Evolutionary conservation across 2,888 invertebrate species (phyloP), one percentile per base, ranked within the genome.

Genomic region (Acrobasis repandana): DNA sequence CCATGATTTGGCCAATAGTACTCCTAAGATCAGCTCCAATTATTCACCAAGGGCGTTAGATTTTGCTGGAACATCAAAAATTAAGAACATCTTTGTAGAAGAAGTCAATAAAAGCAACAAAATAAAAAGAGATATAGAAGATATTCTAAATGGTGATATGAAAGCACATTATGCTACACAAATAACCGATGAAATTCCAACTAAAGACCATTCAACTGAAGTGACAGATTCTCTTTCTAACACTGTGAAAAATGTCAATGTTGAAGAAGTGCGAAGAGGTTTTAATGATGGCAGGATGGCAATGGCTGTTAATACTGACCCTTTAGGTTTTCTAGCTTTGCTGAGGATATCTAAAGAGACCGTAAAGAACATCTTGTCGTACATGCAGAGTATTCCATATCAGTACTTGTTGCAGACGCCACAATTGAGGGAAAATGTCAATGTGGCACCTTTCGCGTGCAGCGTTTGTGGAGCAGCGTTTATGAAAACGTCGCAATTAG

Each of bases 241-340:
- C 65, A 61, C 73, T 9, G 61, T 47, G 49, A 36, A 62, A 2
- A 64, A 68, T 54, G 0, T 15, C 33, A 15, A 59, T 58, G 52
- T 28, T 15, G 49, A 36, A 4, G 47, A 59, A 47, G n/a, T 20
- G 2, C 18, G 58, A 28, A 60, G 61, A 5, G 57, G 18, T 36
- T 36, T 16, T 18, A 15, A 63, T n/a, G 59, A 63, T 9, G 70
- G 57, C 9, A 65, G 58, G 47, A 79, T 83, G 68, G 80, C 85
- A 0, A 84, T 84, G 61, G 88, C 86, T 3, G 85, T 88, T n/a
- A 90, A 90, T 61, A 90, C 90, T 4, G 91, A 90, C 56, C 90
- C 90, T 9, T 61, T 90, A 0, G 82, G 88, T 10, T 65, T 89
- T 11, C 58, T 82, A 0, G 79, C 82, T 1, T 67, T 90, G 47